phyloP scores from a whole-genome alignment of 2,888 invertebrate genomes.

The Pelosia muscerda region DNA sequence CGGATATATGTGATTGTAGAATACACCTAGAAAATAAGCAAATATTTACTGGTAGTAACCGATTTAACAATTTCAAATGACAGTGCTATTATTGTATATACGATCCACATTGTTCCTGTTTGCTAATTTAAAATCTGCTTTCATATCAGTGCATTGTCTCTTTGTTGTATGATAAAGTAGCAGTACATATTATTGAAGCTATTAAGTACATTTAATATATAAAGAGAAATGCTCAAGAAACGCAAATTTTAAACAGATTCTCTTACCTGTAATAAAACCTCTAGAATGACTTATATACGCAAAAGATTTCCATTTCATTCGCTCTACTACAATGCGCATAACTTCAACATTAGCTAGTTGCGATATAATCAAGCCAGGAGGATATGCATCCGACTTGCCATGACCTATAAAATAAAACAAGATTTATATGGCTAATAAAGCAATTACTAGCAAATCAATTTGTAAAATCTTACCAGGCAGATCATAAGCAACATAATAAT shows the following conservation, averaged over 20 bases:
- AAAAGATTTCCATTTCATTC: slow-evolving; percentile 63
- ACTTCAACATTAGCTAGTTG: slow-evolving; percentile 45
- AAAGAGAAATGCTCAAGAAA: too few species aligned
- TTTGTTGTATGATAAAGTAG: too few species aligned
- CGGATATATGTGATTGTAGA: slow-evolving; percentile 76
- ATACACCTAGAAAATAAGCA: slow-evolving; percentile 53
- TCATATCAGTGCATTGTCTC: too few species aligned
- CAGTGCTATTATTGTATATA: too few species aligned
- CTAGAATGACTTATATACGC: slow-evolving; percentile 65
- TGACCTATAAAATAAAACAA: slow-evolving; percentile 79
- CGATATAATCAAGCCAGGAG: slow-evolving; percentile 56
- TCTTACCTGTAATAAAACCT: slow-evolving; percentile 59
- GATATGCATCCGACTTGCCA: slow-evolving; percentile 85
- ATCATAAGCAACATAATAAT: slow-evolving; percentile 69
- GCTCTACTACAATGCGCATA: slow-evolving; percentile 51
- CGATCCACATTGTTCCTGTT: too few species aligned
- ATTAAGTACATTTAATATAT: too few species aligned
- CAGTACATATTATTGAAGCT: too few species aligned
- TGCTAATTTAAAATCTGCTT: too few species aligned
- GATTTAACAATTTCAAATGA: too few species aligned
- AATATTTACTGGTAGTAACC: background rate
- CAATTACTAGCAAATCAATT: too few species aligned
- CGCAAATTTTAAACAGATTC: background rate
- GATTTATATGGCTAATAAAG: too few species aligned
- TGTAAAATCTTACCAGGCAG: slow-evolving; percentile 75